Evolutionary conservation across 2,797 vertebrate species (phyloP), one percentile per base, ranked within the genome.

Genomic region (Paedocypris micromegethes): DNA sequence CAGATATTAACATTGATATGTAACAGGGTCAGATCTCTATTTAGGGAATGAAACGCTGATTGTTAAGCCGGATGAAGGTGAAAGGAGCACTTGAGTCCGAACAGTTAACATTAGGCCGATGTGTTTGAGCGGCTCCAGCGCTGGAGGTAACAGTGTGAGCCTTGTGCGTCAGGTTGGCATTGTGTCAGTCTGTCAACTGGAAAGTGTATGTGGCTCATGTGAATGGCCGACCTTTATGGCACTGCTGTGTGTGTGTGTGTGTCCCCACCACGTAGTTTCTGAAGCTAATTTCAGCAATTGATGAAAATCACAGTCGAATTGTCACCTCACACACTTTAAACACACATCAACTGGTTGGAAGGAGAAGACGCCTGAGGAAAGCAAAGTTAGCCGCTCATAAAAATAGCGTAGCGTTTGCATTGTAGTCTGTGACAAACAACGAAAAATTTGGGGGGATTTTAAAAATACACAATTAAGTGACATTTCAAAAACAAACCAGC

Each of bases 1-100:
- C 52, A 72, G 75, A 79, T 76, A 72, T 81, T 75, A 80, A 61
- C 67, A 52, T 56, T 76, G 76, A 80, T 77, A 73, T 71, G 68
- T 75, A 75, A 68, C 75, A 76, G 77, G 74, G 77, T 75, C 72
- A 55, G 55, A 58, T 39, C 60, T 73, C 78, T 82, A 75, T 81
- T 81, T 81, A 72, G 66, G 71, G 63, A 79, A 79, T 79, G 76
- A 76, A 73, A 69, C 54, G n/a, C 57, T 57, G 64, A 77, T 81
- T 83, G 77, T 82, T 78, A 57, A 58, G 74, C 57, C 70, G 69
- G 68, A 76, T 62, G 66, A 79, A 78, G 77, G 68, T 75, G 66
- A 71, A 75, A 77, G 64, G 74, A 50, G 64, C 52, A 63, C 72
- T 74, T 70, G 72, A 62, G 66, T 74, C 68, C 70, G 68, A 77